These are phyloP conservation scores for Corticium candelabrum DNA, from an alignment of 37 sponge, comb jelly and placozoan species.

Conservation along the genomic window DNA sequence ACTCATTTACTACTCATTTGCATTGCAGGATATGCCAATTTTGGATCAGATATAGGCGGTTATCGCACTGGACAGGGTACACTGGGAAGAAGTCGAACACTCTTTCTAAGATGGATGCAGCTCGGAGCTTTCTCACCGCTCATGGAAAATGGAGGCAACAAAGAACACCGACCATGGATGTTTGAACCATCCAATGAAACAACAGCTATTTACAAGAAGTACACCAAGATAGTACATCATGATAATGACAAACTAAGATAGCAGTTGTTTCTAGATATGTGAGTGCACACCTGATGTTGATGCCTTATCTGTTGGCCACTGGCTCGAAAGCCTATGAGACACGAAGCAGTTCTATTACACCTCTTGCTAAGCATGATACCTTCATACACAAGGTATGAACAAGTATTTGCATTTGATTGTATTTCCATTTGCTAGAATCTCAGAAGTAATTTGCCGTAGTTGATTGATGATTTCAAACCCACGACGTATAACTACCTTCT, in stretches of 20 bases:
- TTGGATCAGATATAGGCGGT: slow-evolving; percentile 84
- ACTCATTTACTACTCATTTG: not conserved
- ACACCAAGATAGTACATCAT: not conserved
- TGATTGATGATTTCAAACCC: slow-evolving; percentile 62
- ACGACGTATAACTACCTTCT: slow-evolving; percentile 70
- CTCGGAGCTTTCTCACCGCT: slow-evolving; percentile 81
- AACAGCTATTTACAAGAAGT: slow-evolving; percentile 56
- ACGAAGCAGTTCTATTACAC: slow-evolving; percentile 50
- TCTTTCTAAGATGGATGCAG: slow-evolving; percentile 69
- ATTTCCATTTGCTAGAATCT: no score
- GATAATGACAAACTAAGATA: not conserved
- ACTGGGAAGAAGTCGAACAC: slow-evolving; percentile 56
- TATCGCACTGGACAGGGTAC: slow-evolving; percentile 49
- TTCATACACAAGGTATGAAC: slow-evolving; percentile 60
- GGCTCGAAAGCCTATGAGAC: slow-evolving; percentile 44
- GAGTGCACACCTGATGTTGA: slow-evolving; percentile 49
- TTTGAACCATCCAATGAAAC: slow-evolving; percentile 68
- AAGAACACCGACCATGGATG: slow-evolving; percentile 77
- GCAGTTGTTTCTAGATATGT: slow-evolving; percentile 29
- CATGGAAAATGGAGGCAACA: slow-evolving; percentile 82
- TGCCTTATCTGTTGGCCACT: slow-evolving; percentile 58
- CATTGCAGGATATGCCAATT: slow-evolving; percentile 60
- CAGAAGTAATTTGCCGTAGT: no score
- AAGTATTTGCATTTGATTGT: not conserved
- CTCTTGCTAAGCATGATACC: slow-evolving; percentile 50